Evolutionary conservation across 1,140 invertebrate species (phyloP), one percentile per base, ranked within the genome.

Genomic region (Trissolcus basalis): DNA sequence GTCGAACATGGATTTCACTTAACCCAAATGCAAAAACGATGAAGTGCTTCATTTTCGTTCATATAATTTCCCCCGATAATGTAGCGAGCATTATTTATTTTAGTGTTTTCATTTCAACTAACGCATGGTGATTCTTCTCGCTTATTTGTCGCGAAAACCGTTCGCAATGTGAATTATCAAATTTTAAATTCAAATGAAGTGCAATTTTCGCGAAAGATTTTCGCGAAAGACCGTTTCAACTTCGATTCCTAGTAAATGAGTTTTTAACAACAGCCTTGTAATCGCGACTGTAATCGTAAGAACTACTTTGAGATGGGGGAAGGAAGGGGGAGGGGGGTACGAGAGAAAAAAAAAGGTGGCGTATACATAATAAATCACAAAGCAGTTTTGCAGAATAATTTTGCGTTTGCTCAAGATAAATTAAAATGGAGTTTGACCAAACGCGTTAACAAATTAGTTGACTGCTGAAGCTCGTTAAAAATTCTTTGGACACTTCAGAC

Each of bases 401-500:
- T 76, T 64, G 0, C 60, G 56, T 64, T 19, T 15, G 2, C 48
- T 41, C 41, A 63, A 68, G 60, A 77, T 77, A 77, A 77, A 77
- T 77, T 71, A 71, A 64, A 77, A 77, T 72, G 68, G 64, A 72
- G 63, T 77, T 72, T 72, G 64, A 65, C 63, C 67, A 67, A 71
- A 75, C 67, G 68, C 68, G 68, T 69, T 59, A 72, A 56, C 71
- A 67, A 54, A 79, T 71, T 79, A 72, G 77, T 63, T 65, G 71
- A 72, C 63, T 68, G 67, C 50, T 61, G 64, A 70, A 55, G 68
- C 63, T 79, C 63, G 68, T 79, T 79, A 79, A 79, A 79, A 79
- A 79, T 79, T 75, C 72, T 61, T 69, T 69, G 68, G 77, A 75
- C 77, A 69, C 63, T 67, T 71, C 15, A 79, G 67, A 79, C 72